Base-by-base conservation (phyloP, 2,113 vertebrate species). In the Cyprinus carpio region DNA sequence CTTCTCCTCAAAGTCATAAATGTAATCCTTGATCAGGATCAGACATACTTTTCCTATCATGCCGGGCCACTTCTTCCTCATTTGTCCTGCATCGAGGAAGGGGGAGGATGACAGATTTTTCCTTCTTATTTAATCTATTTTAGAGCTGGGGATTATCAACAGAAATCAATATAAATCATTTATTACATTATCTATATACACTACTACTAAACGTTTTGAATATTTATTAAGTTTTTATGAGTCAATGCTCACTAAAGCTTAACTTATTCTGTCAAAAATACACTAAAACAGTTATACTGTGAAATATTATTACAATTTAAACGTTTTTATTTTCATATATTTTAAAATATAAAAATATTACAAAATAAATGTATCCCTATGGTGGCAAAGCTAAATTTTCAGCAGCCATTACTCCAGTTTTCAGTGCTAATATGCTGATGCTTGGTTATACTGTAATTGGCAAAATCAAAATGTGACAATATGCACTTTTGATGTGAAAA, bases 1-100 rank as follows among this genome's bases (percentile, higher is more conserved):
- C 15, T 51, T 49, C 25, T 76, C 4, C 75, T 27, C 75, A 31
- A 76, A 76, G 75, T 27, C 16, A 79, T 60, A 37, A 60, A 79
- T 60, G 51, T 34, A 79, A 15, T 6, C n/a, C 34, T 34, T 60
- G 56, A 60, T 25, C 56, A 3, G 27, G 56, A 79, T 37, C 31
- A 60, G 6, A 77, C 8, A 46, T 20, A 46, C 18, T 60, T 60
- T 37, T 79, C 20, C 6, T 37, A 60, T 16, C 76, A 54, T 40
- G 54, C 31, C 40, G 51, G 31, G 46, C 27, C 46, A 60, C 16
- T 37, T 79, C 31, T 79, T 79, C 16, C 31, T 79, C 15, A 79
- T 34, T 16, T 58, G 12, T 37, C 29, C 46, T 58, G 54, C 56
- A 51, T 18, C 18, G 49, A 27, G 74, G n/a, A 31, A 54, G 46